Evolutionary conservation across 2,888 invertebrate genomes (phyloP).

Genomic region (Drosophila quinaria): DNA sequence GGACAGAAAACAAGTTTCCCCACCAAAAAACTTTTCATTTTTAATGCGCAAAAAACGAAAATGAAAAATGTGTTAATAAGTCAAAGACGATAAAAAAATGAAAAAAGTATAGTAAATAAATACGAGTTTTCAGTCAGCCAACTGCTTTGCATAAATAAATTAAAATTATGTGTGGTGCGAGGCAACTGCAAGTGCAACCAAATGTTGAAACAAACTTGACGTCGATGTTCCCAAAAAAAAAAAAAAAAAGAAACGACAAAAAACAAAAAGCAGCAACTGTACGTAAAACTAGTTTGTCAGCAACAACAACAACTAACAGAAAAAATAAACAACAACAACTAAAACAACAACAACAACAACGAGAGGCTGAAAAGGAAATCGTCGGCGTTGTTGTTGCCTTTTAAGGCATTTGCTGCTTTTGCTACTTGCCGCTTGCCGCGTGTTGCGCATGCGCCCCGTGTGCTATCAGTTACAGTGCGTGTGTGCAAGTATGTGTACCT

Average conservation of each 20-base stretch:
- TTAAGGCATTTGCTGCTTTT: slow-evolving; percentile 69
- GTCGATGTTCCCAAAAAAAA: slow-evolving; percentile 63
- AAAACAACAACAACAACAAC: slow-evolving; percentile 36
- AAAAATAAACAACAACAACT: slow-evolving; percentile 32
- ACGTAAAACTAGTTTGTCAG: slow-evolving; percentile 74
- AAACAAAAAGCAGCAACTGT: slow-evolving; percentile 43
- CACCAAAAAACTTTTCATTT: slow-evolving; percentile 59
- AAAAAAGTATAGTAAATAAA: slow-evolving; percentile 22
- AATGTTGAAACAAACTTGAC: slow-evolving; percentile 42
- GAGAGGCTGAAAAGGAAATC: slow-evolving; percentile 73
- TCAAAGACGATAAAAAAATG: slow-evolving; percentile 25
- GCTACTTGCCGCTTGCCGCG: slow-evolving; percentile 39
- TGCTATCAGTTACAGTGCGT: slow-evolving; percentile 37
- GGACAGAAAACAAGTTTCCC: slow-evolving; percentile 59
- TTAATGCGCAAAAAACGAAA: slow-evolving; percentile 37
- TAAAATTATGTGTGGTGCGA: slow-evolving; percentile 34
- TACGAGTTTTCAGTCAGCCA: slow-evolving; percentile 35
- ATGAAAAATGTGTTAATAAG: slow-evolving; percentile 75
- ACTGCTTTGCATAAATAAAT: slow-evolving; percentile 66
- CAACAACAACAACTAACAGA: slow-evolving; percentile 42
- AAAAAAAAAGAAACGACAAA: slow-evolving; percentile 28
- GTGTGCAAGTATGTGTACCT: slow-evolving; percentile 17
- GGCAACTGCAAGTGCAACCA: slow-evolving; percentile 71
- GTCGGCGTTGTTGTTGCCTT: slow-evolving; percentile 68
- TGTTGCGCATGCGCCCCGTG: slow-evolving; percentile 56